Evolutionary conservation across 2,888 invertebrate species (phyloP).

Genomic region (Stenurella melanura): DNA sequence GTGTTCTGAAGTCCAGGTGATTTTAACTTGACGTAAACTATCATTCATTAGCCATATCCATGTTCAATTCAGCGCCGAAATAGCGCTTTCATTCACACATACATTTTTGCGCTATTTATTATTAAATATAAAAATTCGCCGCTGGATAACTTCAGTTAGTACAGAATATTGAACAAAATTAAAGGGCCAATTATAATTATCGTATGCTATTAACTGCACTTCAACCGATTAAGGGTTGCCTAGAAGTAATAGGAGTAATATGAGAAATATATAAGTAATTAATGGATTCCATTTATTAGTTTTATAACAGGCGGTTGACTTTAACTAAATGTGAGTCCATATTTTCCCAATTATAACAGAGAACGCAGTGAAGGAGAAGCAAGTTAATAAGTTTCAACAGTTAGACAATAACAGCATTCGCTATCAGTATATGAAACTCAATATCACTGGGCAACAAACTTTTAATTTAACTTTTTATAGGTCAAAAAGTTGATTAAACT

Average conservation of each 20-base stretch:
- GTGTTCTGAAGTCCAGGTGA: too few relatives aligned
- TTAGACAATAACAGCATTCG: slow-evolving; percentile 46
- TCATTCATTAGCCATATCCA: too few relatives aligned
- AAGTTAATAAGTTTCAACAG: slow-evolving; percentile 46
- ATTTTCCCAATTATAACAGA: slow-evolving; percentile 37
- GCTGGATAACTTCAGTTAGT: too few relatives aligned
- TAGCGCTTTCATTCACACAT: too few relatives aligned
- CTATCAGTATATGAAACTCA: slow-evolving; percentile 46
- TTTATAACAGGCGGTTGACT: slow-evolving; percentile 11
- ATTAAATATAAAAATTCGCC: too few relatives aligned
- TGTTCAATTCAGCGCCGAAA: too few relatives aligned
- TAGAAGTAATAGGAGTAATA: neutral
- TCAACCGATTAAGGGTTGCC: neutral
- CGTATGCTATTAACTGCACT: too few relatives aligned
- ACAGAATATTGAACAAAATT: too few relatives aligned
- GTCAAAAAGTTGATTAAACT: slow-evolving; percentile 16
- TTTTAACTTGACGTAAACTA: too few relatives aligned
- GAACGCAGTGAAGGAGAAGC: slow-evolving; percentile 41
- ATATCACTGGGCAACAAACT: slow-evolving; percentile 31
- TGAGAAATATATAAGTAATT: neutral
- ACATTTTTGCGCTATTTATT: too few relatives aligned
- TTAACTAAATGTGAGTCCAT: slow-evolving; percentile 34
- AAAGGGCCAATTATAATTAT: too few relatives aligned
- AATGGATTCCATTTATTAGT: neutral
- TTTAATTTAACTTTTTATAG: slow-evolving; percentile 31